Evolutionary conservation across 1,140 invertebrate species (phyloP).

Genomic region (Tetragonula clypearis): DNA sequence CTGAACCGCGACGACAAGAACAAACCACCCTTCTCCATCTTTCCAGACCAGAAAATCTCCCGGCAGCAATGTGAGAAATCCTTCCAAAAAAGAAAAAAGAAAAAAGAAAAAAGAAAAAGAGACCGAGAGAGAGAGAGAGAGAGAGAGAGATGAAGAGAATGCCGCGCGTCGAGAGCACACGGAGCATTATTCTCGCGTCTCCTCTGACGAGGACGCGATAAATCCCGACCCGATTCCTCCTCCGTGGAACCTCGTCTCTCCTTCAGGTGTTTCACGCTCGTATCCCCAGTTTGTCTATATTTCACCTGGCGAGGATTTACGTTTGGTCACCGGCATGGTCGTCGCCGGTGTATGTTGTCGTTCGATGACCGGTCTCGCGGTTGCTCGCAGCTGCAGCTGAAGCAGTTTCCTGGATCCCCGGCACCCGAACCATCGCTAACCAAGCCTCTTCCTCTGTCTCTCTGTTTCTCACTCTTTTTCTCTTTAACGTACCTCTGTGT

Average conservation of each 20-base stretch:
- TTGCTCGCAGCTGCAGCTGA: conserved; percentile 49
- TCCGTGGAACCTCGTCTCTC: conserved; percentile 7
- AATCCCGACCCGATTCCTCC: conserved; percentile 12
- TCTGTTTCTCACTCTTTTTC: background rate
- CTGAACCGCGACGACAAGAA: background rate
- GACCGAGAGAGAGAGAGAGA: background rate
- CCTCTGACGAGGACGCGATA: conserved; percentile 27
- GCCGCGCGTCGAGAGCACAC: background rate
- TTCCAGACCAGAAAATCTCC: background rate
- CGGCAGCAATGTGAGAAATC: background rate
- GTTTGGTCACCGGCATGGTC: conserved; percentile 19
- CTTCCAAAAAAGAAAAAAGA: background rate
- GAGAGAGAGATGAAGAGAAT: background rate
- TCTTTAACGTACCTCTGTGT: background rate
- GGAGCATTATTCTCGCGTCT: conserved; percentile 16
- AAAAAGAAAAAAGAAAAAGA: background rate
- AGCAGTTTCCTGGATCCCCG: conserved; percentile 54
- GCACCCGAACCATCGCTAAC: conserved; percentile 33
- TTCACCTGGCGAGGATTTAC: conserved; percentile 44
- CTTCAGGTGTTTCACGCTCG: conserved; percentile 43
- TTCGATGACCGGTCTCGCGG: conserved; percentile 40
- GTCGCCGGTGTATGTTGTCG: conserved; percentile 19
- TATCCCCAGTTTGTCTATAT: conserved; percentile 36
- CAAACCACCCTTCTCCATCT: background rate
- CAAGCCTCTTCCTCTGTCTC: background rate